phyloP scores from a whole-genome alignment of 2,888 invertebrate genomes.

The Anticlea derivata region DNA sequence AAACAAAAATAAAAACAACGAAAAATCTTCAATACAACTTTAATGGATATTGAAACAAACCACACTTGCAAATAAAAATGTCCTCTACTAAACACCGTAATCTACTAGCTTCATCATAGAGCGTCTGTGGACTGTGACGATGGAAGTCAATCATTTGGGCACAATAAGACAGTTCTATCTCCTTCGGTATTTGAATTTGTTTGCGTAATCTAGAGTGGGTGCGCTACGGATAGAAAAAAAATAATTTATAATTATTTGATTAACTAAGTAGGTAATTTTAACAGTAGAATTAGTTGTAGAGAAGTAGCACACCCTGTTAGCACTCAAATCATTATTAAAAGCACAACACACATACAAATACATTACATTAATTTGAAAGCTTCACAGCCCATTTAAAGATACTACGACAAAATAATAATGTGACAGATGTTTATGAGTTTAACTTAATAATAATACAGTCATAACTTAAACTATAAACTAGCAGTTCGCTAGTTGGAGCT shows the following conservation, averaged over 20 bases:
- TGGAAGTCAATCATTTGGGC: conserved; percentile 40
- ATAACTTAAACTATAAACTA: conserved; percentile 44
- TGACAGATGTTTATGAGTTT: conserved; percentile 20
- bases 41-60: conserved; percentile 70
- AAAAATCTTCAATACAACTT: conserved; percentile 69
- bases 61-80: conserved; percentile 55
- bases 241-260: conserved; percentile 9
- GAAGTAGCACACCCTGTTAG: conserved; percentile 71
- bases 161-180: conserved; percentile 49
- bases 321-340: conserved; percentile 14
- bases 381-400: conserved; percentile 32
- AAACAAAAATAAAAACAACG: conserved; percentile 68
- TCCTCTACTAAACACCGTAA: conserved; percentile 53
- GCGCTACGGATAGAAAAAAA: conserved; percentile 75
- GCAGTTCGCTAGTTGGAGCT: conserved; percentile 71
- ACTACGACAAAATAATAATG: conserved; percentile 12
- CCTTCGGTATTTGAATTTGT: conserved; percentile 79
- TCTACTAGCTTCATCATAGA: conserved; percentile 51
- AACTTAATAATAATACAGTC: conserved; percentile 30
- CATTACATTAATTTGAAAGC: conserved; percentile 25
- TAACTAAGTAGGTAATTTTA: too few species aligned
- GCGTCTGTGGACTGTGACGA: conserved; percentile 35
- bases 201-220: conserved; percentile 76
- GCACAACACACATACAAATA: conserved; percentile 27
- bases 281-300: conserved; percentile 7